Conservation (phyloP, 2,797 vertebrate genomes). For the Spinibarbus caldwelli region DNA sequence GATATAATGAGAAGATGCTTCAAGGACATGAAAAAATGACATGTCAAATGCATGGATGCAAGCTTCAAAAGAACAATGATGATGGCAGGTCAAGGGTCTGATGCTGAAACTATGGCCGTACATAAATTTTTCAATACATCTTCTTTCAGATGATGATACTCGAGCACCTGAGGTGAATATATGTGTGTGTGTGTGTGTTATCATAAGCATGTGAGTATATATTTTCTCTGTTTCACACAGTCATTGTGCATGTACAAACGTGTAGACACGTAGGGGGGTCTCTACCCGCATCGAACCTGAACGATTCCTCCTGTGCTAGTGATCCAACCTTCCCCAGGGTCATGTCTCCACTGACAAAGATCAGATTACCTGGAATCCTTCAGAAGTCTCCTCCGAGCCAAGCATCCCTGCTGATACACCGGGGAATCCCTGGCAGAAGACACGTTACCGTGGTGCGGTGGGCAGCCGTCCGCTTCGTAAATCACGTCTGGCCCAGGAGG, state of each 20-base stretch:
- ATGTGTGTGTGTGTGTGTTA: neutral
- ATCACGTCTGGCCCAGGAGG: conserved; percentile 38
- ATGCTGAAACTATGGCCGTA: conserved; percentile 25
- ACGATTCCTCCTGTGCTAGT: conserved; percentile 37
- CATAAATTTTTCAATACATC: conserved; percentile 29
- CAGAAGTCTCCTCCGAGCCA: conserved; percentile 44
- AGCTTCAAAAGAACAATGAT: conserved; percentile 16
- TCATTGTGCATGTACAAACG: neutral
- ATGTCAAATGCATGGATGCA: neutral
- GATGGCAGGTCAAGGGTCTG: conserved; percentile 24
- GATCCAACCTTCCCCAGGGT: conserved; percentile 44
- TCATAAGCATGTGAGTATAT: neutral
- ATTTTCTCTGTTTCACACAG: conserved; percentile 3
- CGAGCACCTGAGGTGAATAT: neutral
- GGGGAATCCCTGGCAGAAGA: conserved; percentile 49
- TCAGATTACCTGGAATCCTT: conserved; percentile 60
- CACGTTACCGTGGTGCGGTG: neutral
- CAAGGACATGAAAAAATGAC: conserved; percentile 33
- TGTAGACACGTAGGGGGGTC: neutral
- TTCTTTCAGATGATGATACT: conserved; percentile 12
- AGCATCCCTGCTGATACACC: conserved; percentile 46
- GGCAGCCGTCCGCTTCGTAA: conserved; percentile 32
- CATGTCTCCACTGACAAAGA: conserved; percentile 42
- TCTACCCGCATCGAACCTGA: conserved; percentile 31
- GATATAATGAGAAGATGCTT: conserved; percentile 21